A percentile compares a stretch with the other conserved stretches of the same genome.
Evolutionary conservation across 2,113 vertebrate genomes (phyloP).

Genomic region (human): DNA sequence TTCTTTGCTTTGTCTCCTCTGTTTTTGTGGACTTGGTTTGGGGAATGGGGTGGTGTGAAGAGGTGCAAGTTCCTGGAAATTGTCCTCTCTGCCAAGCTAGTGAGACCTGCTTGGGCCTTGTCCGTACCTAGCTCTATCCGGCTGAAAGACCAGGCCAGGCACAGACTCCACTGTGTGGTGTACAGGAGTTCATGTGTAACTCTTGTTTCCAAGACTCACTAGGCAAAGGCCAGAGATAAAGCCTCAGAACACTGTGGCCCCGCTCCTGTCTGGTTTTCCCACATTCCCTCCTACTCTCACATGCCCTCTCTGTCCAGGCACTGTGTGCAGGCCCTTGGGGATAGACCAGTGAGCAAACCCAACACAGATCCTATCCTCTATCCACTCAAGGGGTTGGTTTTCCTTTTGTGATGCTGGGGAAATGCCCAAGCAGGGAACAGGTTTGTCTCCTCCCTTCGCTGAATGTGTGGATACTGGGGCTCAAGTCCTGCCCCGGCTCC

Average conservation of each 20-base stretch:
- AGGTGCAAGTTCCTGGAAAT: background rate
- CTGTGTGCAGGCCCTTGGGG: background rate
- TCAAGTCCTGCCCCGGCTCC: background rate
- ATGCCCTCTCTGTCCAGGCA: background rate
- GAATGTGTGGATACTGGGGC: background rate
- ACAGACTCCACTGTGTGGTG: background rate
- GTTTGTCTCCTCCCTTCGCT: background rate
- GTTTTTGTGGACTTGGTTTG: background rate
- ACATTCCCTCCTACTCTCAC: background rate
- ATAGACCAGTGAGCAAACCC: background rate
- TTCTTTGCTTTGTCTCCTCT: background rate
- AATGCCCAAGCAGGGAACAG: background rate
- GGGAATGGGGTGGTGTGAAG: accelerated
- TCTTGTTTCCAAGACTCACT: background rate
- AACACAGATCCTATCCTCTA: accelerated
- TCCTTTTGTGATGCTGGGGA: background rate
- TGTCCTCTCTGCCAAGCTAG: background rate
- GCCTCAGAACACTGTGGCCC: background rate
- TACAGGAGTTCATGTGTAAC: background rate
- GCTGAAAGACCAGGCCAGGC: background rate
- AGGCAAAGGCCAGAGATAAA: background rate
- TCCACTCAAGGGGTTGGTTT: background rate
- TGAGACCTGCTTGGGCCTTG: background rate
- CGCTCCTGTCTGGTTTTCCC: background rate
- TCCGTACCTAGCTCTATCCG: background rate